These are phyloP conservation scores for Salpingus planirostris DNA, from an alignment of 2,888 invertebrate species.

Conservation along the genomic window DNA sequence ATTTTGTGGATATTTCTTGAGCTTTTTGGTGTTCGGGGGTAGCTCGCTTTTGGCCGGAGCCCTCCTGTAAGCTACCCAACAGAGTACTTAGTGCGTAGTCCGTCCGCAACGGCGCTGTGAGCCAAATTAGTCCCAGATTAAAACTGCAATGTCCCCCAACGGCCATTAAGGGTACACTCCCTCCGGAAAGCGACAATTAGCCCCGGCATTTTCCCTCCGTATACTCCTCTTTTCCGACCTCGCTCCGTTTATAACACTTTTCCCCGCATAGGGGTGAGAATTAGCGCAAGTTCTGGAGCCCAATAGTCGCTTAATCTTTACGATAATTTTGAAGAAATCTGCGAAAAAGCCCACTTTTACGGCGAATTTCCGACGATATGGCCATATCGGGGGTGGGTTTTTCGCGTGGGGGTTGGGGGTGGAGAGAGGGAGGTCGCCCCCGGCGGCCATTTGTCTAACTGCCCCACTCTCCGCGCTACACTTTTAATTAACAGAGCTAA, in stretches of 20 bases:
- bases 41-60: constrained; percentile 8
- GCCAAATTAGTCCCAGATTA: constrained; percentile 42
- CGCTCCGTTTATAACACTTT: no score
- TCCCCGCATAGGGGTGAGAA: no score
- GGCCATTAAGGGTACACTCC: constrained; percentile 39
- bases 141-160: constrained; percentile 40
- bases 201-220: constrained; percentile 17
- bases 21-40: neutral
- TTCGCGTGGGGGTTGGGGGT: no score
- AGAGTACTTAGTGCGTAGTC: constrained; percentile 22
- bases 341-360: no score
- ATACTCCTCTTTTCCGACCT: constrained; percentile 12
- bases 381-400: no score
- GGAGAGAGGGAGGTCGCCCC: constrained; percentile 23
- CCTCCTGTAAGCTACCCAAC: constrained; percentile 11
- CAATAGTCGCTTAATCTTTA: no score
- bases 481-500: constrained; percentile 47
- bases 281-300: no score
- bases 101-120: constrained; percentile 34
- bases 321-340: no score
- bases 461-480: constrained; percentile 39
- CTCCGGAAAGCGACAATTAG: constrained; percentile 34
- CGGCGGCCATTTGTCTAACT: constrained; percentile 38
- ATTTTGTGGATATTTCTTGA: neutral
- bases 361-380: no score